phyloP scores from a whole-genome alignment of 2,888 invertebrate genomes.

The Sericinus montela region DNA sequence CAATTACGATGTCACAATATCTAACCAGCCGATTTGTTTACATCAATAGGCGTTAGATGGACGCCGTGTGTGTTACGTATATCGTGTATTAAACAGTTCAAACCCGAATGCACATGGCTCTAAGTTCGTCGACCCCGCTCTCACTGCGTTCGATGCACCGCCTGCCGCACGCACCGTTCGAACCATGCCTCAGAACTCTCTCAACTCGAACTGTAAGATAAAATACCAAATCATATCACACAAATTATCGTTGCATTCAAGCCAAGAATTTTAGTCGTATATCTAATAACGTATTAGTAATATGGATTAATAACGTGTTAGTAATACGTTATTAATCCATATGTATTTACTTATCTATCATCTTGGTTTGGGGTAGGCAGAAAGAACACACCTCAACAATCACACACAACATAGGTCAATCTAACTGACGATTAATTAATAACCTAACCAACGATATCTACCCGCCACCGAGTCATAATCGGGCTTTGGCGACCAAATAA shows the following conservation, averaged over 20 bases:
- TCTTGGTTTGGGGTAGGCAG: too few relatives aligned
- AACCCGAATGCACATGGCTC: conserved; percentile 66
- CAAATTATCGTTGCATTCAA: conserved; percentile 23
- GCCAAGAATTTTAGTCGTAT: conserved; percentile 18
- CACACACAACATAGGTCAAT: too few relatives aligned
- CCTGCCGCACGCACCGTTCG: conserved; percentile 35
- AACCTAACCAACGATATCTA: too few relatives aligned
- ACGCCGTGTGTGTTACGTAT: conserved; percentile 29
- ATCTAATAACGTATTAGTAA: too few relatives aligned
- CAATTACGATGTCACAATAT: conserved; percentile 15
- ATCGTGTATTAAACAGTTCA: conserved; percentile 48
- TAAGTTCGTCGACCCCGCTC: conserved; percentile 69
- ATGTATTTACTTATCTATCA: too few relatives aligned
- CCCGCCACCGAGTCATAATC: too few relatives aligned
- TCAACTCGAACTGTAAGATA: conserved; percentile 32
- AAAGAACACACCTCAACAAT: too few relatives aligned
- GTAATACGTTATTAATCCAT: too few relatives aligned
- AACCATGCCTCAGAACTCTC: conserved; percentile 29
- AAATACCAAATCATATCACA: conserved; percentile 12
- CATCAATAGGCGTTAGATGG: conserved; percentile 26
- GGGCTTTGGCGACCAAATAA: too few relatives aligned
- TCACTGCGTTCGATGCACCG: conserved; percentile 77
- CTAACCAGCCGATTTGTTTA: conserved; percentile 20
- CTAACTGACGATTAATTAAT: too few relatives aligned
- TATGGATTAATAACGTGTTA: too few relatives aligned